Conservation (phyloP, 30 jellyfish, hydroid and myxozoan species). For the Hydra vulgaris region DNA sequence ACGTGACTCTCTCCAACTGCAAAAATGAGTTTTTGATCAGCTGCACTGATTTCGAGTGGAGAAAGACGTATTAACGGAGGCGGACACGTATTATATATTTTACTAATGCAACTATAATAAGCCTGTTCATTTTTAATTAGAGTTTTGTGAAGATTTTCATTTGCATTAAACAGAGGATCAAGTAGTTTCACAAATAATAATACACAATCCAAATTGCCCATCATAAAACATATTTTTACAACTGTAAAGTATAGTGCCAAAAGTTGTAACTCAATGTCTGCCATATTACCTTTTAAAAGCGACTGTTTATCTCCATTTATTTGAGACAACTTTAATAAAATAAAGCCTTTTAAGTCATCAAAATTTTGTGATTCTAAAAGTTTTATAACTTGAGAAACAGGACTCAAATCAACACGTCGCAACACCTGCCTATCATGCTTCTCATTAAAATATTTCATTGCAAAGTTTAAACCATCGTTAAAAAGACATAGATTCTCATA, state of each 20-base stretch:
- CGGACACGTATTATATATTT: constrained; percentile 8
- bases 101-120: constrained; percentile 11
- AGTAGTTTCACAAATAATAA: constrained; percentile 6
- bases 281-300: constrained; percentile 9
- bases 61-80: constrained; percentile 15
- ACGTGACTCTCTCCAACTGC: constrained; percentile 30
- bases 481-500: constrained; percentile 2
- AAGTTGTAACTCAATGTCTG: constrained; percentile 20
- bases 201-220: constrained; percentile 5
- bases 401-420: constrained; percentile 12
- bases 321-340: not conserved
- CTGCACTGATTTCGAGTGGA: not conserved
- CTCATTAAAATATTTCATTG: constrained; percentile 4
- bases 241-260: constrained; percentile 23
- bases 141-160: constrained; percentile 19
- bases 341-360: not conserved
- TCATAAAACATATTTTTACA: constrained; percentile 2
- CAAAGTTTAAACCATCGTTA: constrained; percentile 7
- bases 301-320: not conserved
- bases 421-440: constrained; percentile 17
- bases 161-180: constrained; percentile 12
- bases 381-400: not conserved
- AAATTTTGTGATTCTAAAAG: not conserved
- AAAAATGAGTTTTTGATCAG: not conserved
- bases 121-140: constrained; percentile 29